phyloP scores from a whole-genome alignment of 2,797 vertebrate species.

The Halcyon badia region DNA sequence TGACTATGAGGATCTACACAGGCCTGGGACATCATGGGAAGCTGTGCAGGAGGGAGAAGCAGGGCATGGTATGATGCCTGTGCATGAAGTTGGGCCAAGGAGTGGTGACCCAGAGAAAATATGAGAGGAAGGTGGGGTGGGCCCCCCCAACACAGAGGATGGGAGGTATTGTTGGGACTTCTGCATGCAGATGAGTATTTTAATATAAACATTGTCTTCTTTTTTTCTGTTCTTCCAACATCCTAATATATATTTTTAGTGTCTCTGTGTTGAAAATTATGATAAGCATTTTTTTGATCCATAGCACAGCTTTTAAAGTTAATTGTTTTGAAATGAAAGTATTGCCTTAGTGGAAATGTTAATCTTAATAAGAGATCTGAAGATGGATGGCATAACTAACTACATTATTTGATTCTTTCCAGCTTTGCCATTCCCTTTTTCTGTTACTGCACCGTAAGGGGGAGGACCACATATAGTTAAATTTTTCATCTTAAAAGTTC shows the following conservation, averaged over 20 bases:
- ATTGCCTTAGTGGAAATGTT: not conserved
- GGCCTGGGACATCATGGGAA: no score
- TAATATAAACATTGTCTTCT: accelerated
- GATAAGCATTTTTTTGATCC: not conserved
- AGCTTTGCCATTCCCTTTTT: not conserved
- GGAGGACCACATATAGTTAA: not conserved
- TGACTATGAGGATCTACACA: not conserved
- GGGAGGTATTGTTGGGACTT: not conserved
- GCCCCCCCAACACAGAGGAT: not conserved
- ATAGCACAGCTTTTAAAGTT: not conserved
- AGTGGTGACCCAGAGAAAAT: not conserved
- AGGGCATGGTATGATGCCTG: accelerated
- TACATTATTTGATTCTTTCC: not conserved
- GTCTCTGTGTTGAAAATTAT: not conserved
- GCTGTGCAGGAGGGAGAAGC: not conserved
- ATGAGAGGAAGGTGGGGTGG: not conserved
- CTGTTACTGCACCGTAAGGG: not conserved
- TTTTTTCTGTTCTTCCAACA: not conserved
- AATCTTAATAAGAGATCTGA: not conserved
- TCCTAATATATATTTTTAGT: not conserved
- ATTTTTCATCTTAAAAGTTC: not conserved
- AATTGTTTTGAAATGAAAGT: not conserved
- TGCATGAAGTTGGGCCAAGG: not conserved
- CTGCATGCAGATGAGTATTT: not conserved
- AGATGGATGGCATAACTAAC: not conserved